A percentile compares a stretch with the other conserved stretches of the same genome.
Conservation (phyloP, 2,113 vertebrate species). For the Crotophaga sulcirostris region DNA sequence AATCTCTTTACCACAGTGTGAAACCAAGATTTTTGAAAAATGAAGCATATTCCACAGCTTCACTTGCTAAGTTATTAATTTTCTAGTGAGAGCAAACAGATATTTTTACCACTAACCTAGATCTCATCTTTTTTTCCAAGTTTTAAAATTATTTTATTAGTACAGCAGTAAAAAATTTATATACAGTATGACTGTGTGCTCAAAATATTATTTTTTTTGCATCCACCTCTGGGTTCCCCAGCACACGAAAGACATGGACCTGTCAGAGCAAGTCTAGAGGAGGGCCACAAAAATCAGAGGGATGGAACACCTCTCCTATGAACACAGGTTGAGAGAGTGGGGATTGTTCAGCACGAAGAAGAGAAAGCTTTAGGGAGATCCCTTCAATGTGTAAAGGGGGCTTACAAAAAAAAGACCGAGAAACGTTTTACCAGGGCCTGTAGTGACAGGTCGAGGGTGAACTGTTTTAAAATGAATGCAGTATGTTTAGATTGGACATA, state of each 20-base stretch:
- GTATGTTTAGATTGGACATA: not conserved
- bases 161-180: not conserved
- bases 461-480: not conserved
- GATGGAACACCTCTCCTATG: not conserved
- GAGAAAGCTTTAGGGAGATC: not conserved
- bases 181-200: no score
- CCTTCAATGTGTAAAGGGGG: not conserved
- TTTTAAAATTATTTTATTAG: not conserved
- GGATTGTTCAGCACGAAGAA: not conserved
- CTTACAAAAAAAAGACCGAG: not conserved
- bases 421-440: rapidly evolving
- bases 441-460: not conserved
- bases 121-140: not conserved
- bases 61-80: not conserved
- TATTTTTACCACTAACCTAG: not conserved
- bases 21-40: not conserved
- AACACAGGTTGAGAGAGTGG: not conserved
- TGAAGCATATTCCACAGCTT: not conserved
- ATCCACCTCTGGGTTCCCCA: not conserved
- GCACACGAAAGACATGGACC: not conserved
- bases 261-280: not conserved
- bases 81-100: not conserved
- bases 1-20: not conserved
- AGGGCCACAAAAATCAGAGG: not conserved
- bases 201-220: not conserved